Evolutionary conservation across 2,888 invertebrate species (phyloP), one percentile per base, ranked within the genome.

Genomic region (Dicycla oo): DNA sequence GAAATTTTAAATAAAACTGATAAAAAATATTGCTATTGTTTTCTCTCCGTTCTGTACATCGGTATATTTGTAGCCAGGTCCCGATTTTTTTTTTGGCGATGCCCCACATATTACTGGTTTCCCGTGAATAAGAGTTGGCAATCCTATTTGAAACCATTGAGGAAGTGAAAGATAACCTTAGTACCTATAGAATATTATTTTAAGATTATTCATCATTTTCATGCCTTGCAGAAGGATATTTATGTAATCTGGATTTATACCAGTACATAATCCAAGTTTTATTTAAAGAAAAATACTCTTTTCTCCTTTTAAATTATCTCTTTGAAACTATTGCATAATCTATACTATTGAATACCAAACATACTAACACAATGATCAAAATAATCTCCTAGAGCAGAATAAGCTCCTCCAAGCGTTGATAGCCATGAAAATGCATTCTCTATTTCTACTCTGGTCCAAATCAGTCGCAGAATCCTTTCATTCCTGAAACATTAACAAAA

Each of bases 341-440:
- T n/a, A n/a, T n/a, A n/a, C n/a, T n/a, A n/a, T n/a, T n/a, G n/a
- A 61, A 51, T 64, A 63, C 26, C 30, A 51, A n/a, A 26, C 49
- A 40, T 63, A 94, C 97, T 96, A 96, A 98, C 98, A 95, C 98
- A 98, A 88, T 97, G 94, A 67, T 96, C 94, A 92, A 98, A 98
- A 88, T 98, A 97, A 90, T 99, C 99, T 3, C 99, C 99, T 68
- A 99, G 96, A 1, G 99, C 98, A 3, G 99, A 99, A 93, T 98
- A 99, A 2, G 99, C 99, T 61, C 99, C 99, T 4, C 99, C 99
- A 23, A 99, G 96, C 0, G 99, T 99, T 30, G 99, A 99, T 38
- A 99, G 94, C 99, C 99, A 99, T 26, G 99, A 99, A 96, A 99
- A 97, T 43, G 98, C 97, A 93, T 98, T 97, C 85, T 98, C 98